These are phyloP conservation scores for Loripinus fragilis DNA, from an alignment of 2,888 invertebrate genomes.

Conservation along the genomic window DNA sequence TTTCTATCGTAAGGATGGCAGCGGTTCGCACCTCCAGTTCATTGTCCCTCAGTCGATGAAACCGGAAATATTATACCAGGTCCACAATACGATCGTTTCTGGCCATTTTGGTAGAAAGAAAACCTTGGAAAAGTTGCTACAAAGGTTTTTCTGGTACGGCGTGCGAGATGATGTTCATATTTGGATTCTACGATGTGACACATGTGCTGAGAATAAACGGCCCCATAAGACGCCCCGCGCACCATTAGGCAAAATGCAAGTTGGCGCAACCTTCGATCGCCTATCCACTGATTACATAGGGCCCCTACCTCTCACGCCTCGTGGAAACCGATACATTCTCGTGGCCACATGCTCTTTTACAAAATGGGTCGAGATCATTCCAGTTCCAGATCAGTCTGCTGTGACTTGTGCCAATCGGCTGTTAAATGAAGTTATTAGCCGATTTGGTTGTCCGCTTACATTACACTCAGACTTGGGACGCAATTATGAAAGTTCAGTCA, in stretches of 20 bases:
- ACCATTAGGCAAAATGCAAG: no score
- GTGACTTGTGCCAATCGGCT: no score
- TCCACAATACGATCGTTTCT: conserved; percentile 19
- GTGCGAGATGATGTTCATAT: conserved; percentile 15
- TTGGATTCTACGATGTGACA: no score
- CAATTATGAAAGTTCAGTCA: conserved; percentile 36
- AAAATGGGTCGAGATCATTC: no score
- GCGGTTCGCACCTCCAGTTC: background rate
- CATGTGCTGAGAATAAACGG: no score
- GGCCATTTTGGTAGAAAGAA: conserved; percentile 43
- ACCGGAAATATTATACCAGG: conserved; percentile 6
- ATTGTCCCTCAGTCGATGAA: background rate
- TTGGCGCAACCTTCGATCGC: no score
- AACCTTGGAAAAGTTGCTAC: conserved; percentile 16
- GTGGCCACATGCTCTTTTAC: no score
- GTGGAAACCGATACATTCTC: no score
- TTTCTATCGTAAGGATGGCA: background rate
- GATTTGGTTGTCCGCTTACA: conserved; percentile 32
- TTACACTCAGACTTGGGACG: conserved; percentile 52
- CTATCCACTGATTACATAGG: no score
- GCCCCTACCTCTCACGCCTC: no score
- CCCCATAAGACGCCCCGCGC: no score
- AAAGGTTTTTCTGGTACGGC: conserved; percentile 38
- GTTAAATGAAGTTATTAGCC: conserved; percentile 28
- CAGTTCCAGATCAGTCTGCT: no score